A percentile compares a stretch with the other conserved stretches of the same genome.
phyloP scores from a whole-genome alignment of 2,113 vertebrate species.

The Hippolais icterina region DNA sequence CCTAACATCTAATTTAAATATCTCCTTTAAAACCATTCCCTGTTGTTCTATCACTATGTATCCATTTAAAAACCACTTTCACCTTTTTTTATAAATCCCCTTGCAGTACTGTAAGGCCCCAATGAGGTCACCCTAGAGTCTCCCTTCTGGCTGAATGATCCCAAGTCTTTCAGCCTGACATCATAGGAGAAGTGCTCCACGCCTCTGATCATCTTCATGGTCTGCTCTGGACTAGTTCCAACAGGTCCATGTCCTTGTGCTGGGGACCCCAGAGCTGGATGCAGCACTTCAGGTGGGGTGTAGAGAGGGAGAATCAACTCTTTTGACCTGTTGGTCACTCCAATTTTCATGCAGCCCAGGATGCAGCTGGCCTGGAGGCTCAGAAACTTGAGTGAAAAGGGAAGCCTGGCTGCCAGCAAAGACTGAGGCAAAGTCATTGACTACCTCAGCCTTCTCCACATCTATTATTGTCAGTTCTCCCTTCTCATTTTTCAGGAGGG shows the following conservation, averaged over 20 bases:
- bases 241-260: rapidly evolving
- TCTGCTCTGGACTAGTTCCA: background rate
- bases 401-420: background rate
- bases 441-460: background rate
- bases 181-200: background rate
- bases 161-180: background rate
- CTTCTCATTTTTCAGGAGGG: background rate
- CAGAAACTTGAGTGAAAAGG: background rate
- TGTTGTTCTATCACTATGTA: background rate
- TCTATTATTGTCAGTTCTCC: background rate
- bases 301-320: background rate
- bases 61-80: background rate
- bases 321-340: background rate
- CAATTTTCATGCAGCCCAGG: background rate
- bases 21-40: background rate
- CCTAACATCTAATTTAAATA: background rate
- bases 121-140: background rate
- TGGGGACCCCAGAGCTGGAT: background rate
- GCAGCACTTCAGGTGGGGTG: background rate
- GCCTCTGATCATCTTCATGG: background rate
- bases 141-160: background rate
- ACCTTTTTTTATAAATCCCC: background rate
- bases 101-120: background rate
- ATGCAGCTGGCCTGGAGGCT: background rate
- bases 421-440: background rate